Conservation (phyloP, 64 coral and sea anemone species). For the Astreopora myriophthalma region DNA sequence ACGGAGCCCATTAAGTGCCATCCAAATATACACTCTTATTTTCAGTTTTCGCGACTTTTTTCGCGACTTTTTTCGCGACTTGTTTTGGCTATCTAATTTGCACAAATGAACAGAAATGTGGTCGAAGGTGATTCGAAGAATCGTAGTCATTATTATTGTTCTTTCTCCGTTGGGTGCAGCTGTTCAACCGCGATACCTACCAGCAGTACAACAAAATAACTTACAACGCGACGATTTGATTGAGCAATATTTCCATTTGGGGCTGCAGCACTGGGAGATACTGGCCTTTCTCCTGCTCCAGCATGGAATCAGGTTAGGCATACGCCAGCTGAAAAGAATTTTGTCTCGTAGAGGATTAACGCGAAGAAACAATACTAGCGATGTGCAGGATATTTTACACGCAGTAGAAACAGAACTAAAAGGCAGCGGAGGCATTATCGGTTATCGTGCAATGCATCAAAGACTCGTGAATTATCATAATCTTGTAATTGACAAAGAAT, state of each 20-base stretch:
- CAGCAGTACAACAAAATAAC: neutral
- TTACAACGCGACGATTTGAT: constrained; percentile 48
- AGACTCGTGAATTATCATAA: constrained; percentile 51
- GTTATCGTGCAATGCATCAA: constrained; percentile 71
- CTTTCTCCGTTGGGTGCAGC: neutral
- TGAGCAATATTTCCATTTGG: constrained; percentile 25
- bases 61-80: neutral
- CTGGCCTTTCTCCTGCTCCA: constrained; percentile 5
- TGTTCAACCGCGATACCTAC: neutral
- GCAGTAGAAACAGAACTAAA: constrained; percentile 57
- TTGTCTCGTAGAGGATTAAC: constrained; percentile 13
- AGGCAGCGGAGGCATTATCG: constrained; percentile 67
- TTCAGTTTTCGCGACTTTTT: neutral
- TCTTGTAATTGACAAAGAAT: constrained; percentile 46
- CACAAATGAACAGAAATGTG: neutral
- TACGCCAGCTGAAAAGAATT: constrained; percentile 58
- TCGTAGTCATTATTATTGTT: neutral
- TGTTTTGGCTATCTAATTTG: neutral
- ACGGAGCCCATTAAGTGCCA: neutral
- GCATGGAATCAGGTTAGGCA: constrained; percentile 54
- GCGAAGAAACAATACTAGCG: constrained; percentile 39
- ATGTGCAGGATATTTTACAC: constrained; percentile 33
- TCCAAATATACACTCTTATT: neutral
- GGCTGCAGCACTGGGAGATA: constrained; percentile 9
- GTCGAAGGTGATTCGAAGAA: neutral